A percentile compares a stretch with the other conserved stretches of the same genome.
phyloP scores from a whole-genome alignment of 2,888 invertebrate genomes.

The Gymnosoma rotundatum region DNA sequence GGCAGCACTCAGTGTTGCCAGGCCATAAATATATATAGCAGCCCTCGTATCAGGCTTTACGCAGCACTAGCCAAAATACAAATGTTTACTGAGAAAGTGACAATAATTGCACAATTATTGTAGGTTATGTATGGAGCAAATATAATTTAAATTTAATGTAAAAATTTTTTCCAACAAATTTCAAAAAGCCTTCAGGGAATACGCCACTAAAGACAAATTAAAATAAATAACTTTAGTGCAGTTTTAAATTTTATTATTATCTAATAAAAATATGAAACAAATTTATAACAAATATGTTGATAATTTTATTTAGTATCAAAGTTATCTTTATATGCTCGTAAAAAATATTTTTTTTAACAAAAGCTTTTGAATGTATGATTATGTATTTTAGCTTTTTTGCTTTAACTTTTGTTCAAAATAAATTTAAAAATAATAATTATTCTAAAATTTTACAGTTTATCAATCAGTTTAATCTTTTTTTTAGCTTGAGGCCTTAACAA shows the following conservation, averaged over 20 bases:
- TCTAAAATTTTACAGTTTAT: too few species aligned
- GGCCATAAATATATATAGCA: too few species aligned
- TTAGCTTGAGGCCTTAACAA: too few species aligned
- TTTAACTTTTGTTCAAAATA: too few species aligned
- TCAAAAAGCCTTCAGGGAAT: constrained; percentile 1
- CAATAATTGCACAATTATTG: too few species aligned
- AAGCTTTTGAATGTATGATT: not conserved
- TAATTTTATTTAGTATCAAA: constrained; percentile 5
- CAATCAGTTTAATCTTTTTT: too few species aligned
- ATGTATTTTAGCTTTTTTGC: too few species aligned
- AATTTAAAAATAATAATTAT: too few species aligned
- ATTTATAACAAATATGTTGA: constrained; percentile 13
- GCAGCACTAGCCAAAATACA: too few species aligned
- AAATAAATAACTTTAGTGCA: constrained; percentile 9
- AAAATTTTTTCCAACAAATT: constrained; percentile 3
- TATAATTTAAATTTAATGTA: not conserved
- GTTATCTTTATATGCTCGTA: constrained; percentile 2
- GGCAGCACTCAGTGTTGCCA: too few species aligned
- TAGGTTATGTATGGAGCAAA: not conserved
- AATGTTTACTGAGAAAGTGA: too few species aligned
- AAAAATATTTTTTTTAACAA: not conserved
- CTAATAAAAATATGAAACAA: not conserved
- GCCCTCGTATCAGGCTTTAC: too few species aligned
- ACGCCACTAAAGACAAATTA: constrained; percentile 5
- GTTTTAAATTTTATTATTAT: constrained; percentile 9